These are phyloP conservation scores for Bombus soroeensis DNA, from an alignment of 1,140 invertebrate genomes.

Conservation along the genomic window DNA sequence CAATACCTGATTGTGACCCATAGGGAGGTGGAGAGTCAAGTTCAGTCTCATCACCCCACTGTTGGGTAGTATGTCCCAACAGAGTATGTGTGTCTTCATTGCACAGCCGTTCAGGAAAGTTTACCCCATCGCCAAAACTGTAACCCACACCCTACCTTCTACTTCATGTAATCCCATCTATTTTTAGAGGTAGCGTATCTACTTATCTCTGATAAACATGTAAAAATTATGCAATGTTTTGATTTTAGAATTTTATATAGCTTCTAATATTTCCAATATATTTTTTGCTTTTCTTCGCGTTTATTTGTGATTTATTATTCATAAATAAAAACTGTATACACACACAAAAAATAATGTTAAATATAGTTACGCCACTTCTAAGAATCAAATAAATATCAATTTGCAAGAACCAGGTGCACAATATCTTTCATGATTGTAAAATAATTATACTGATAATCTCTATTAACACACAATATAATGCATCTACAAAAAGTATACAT, in stretches of 20 bases:
- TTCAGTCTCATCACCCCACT: constrained; percentile 82
- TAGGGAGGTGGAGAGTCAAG: constrained; percentile 77
- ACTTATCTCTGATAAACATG: constrained; percentile 11
- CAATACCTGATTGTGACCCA: constrained; percentile 77
- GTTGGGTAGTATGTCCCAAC: constrained; percentile 82
- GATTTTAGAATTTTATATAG: neutral
- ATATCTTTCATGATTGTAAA: constrained; percentile 71
- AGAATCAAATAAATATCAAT: constrained; percentile 64
- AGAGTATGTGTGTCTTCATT: constrained; percentile 93
- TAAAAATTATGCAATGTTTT: neutral
- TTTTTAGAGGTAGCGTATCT: constrained; percentile 63
- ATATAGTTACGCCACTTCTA: constrained; percentile 70
- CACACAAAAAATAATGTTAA: neutral
- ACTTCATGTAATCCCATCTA: constrained; percentile 65
- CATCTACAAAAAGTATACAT: constrained; percentile 52
- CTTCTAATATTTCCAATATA: constrained; percentile 10
- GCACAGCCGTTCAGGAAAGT: constrained; percentile 90
- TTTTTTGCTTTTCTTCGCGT: neutral
- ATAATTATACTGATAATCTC: constrained; percentile 44
- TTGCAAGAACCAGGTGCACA: constrained; percentile 81
- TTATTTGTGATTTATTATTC: neutral
- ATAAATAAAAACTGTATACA: neutral
- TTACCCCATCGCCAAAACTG: constrained; percentile 94
- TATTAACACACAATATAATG: constrained; percentile 39
- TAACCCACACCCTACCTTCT: constrained; percentile 80